phyloP scores from a whole-genome alignment of 2,113 vertebrate genomes.

The Leptosomus discolor region DNA sequence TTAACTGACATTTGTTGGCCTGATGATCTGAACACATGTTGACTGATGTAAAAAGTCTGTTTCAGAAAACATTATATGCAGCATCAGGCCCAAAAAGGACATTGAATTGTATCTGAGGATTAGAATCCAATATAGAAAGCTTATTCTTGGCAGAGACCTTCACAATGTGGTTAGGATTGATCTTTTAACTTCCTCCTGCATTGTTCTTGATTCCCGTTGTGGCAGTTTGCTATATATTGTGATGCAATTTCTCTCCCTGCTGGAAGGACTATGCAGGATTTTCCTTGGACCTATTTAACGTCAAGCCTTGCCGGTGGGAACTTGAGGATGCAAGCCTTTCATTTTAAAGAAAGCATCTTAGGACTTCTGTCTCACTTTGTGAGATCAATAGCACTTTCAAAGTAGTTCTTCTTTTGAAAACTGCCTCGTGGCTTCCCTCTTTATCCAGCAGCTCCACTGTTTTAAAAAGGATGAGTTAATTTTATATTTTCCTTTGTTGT shows the following conservation, averaged over 20 bases:
- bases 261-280: neutral
- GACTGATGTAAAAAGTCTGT: neutral
- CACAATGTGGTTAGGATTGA: neutral
- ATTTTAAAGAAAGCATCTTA: neutral
- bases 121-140: neutral
- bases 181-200: neutral
- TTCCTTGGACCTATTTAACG: neutral
- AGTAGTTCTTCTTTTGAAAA: neutral
- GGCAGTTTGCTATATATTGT: neutral
- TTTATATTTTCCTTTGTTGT: neutral
- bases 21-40: neutral
- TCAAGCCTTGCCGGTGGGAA: neutral
- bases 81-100: neutral
- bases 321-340: neutral
- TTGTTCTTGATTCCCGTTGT: neutral
- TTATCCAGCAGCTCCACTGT: neutral
- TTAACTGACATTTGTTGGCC: neutral
- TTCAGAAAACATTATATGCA: neutral
- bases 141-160: neutral
- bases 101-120: neutral
- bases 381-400: constrained; percentile 4
- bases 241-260: neutral
- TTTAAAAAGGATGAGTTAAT: neutral
- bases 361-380: neutral
- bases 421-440: neutral